phyloP scores from a whole-genome alignment of 2,113 vertebrate species.

The Vulpes vulpes region DNA sequence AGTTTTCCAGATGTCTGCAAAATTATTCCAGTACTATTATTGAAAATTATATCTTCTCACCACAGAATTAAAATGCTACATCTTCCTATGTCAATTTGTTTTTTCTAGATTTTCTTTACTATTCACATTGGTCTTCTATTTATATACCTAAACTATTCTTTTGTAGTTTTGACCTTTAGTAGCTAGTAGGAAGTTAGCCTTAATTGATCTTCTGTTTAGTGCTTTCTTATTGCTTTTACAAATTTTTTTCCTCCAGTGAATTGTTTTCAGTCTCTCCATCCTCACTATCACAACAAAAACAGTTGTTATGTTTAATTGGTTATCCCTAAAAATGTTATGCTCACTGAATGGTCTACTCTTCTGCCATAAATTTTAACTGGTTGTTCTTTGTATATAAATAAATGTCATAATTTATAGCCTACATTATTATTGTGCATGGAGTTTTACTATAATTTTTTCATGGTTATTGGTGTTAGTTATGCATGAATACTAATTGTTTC shows the following conservation, averaged over 20 bases:
- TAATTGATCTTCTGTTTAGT: not conserved
- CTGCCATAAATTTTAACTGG: not conserved
- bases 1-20: not conserved
- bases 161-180: not conserved
- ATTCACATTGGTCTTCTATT: not conserved
- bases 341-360: not conserved
- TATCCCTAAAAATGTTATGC: not conserved
- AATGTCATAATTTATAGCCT: not conserved
- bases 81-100: not conserved
- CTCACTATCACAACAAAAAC: not conserved
- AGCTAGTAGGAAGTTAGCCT: not conserved
- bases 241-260: not conserved
- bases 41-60: not conserved
- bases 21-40: not conserved
- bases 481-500: not conserved
- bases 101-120: not conserved
- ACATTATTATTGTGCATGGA: not conserved
- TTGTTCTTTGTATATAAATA: not conserved
- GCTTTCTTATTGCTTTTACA: not conserved
- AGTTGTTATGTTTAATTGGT: not conserved
- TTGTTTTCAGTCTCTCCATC: not conserved
- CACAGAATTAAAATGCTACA: not conserved
- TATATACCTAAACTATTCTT: not conserved
- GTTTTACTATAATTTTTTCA: not conserved
- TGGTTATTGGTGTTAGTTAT: not conserved